Base-by-base conservation (phyloP, 1,140 invertebrate species). In the Coenobita brevimanus region DNA sequence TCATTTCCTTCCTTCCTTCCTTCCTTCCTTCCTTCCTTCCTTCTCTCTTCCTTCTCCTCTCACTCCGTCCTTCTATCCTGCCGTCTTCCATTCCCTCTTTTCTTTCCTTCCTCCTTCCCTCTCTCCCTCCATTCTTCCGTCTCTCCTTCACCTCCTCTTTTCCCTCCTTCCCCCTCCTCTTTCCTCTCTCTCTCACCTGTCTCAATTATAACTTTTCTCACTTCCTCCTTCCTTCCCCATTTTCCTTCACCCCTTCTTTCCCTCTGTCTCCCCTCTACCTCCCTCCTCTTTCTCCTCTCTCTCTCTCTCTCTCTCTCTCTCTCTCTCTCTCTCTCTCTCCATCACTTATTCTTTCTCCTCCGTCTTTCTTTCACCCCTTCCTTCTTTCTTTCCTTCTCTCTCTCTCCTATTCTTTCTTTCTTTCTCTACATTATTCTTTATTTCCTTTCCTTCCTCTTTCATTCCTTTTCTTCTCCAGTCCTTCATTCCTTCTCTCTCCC, bases 281-380 rank as follows among this genome's bases (percentile, higher is more conserved):
- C 30, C 10, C n/a, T 15, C 62, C 3, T 33, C 3, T 10, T 67
- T 33, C 36, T 33, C 36, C 62, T 67, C 62, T 67, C 62, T 67
- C 62, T 67, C 62, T 67, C 62, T 67, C 62, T 67, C 62, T 67
- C 62, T 67, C 62, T 67, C 62, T 67, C 62, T 67, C 62, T 67
- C 62, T 67, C 62, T 67, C 62, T 67, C 62, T 67, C 62, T 67
- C 62, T 67, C 62, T 24, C 62, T 13, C n/a, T 67, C 57, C 27
- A 17, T 62, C 57, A n/a, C n/a, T n/a, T n/a, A n/a, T n/a, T 62
- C 57, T 62, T 24, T 62, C 57, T 62, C 4, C n/a, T n/a, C n/a
- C n/a, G n/a, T n/a, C n/a, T n/a, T n/a, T n/a, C n/a, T n/a, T n/a
- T n/a, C n/a, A n/a, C n/a, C n/a, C n/a, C n/a, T n/a, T n/a, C n/a